Evolutionary conservation across 2,113 vertebrate species (phyloP), one percentile per base, ranked within the genome.

Genomic region (Theristicus caerulescens): DNA sequence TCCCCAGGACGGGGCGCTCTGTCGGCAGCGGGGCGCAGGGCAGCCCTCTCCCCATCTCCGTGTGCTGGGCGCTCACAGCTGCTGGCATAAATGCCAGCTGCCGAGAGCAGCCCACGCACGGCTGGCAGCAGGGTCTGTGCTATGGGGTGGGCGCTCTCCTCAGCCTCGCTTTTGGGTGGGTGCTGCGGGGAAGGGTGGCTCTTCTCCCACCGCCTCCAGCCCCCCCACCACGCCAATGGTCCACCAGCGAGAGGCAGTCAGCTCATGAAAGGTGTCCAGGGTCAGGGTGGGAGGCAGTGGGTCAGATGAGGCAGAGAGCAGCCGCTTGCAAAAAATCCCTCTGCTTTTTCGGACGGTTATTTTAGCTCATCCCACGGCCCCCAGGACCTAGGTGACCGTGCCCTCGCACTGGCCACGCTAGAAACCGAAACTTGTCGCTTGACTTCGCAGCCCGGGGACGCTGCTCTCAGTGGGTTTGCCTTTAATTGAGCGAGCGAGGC

Each of bases 31-130:
- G 42, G 34, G 36, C 2, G 3, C 21, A 31, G 32, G n/a, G 11
- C 16, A 62, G 42, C 18, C 10, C 21, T 40, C 38, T 74, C 19
- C 22, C 51, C 34, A 18, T 34, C 49, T 65, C 36, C 3, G 2
- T 4, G 16, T 79, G 40, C 71, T 1, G 2, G 22, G 36, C 13
- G 70, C 46, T 1, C 1, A 51, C 46, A 31, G 27, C n/a, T 70
- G 69, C 25, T 31, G 64, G 44, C 32, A 15, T 13, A 51, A 71
- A 21, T 44, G 19, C 5, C 64, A 58, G 78, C 31, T 72, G 20
- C 1, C 0, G 18, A 65, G 49, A 38, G 57, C 51, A 38, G 36
- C 26, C n/a, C 0, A 0, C 6, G n/a, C 19, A 2, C 61, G 87
- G 16, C 73, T 86, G 66, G 55, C 8, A 6, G 36, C 3, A 11